Base-by-base conservation (phyloP, 1,140 invertebrate species). In the Nixonia krombeini region DNA sequence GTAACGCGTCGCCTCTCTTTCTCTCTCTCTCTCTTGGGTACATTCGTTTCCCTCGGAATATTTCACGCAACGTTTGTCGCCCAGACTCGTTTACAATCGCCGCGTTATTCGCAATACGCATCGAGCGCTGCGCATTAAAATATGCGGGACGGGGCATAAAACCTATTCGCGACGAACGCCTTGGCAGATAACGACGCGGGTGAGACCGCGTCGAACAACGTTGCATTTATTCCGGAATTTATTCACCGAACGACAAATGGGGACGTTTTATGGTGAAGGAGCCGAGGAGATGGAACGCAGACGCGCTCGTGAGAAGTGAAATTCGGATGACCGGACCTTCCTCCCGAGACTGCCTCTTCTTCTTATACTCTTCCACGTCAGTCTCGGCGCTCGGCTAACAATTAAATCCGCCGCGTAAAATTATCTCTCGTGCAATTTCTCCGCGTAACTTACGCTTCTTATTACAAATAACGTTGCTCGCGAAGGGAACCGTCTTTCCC, bases 161-260 rank as follows among this genome's bases (percentile, higher is more conserved):
- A 56, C 51, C 33, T 40, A 56, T 67, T 50, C 42, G 57, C 45
- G 4, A 46, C 51, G 37, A 45, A 46, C 51, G 35, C 33, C 47
- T 51, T 51, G 55, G 45, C 53, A 55, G 45, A 57, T 41, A 62
- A 53, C 38, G 50, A 55, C 50, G 35, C 29, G 45, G 49, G 44
- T 37, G 62, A 49, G 18, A 51, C 17, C 16, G 23, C 16, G 23
- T 21, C 28, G 57, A 58, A 68, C 65, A 68, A 68, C 57, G 58
- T 58, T 62, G 58, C 52, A 29, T 49, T 68, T 62, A 58, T 58
- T 45, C 37, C 49, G 38, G 53, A 63, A 69, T 69, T 57, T 68
- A 69, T 69, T 47, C 53, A 40, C 5, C 44, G 53, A 53, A 25
- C 44, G 58, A 51, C 63, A 69, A 68, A 63, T 35, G 44, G 45